Percentiles rank a stretch among this genome's conserved stretches.
Evolutionary conservation across 2,797 vertebrate species (phyloP).

Genomic region (Pangasius macronema): DNA sequence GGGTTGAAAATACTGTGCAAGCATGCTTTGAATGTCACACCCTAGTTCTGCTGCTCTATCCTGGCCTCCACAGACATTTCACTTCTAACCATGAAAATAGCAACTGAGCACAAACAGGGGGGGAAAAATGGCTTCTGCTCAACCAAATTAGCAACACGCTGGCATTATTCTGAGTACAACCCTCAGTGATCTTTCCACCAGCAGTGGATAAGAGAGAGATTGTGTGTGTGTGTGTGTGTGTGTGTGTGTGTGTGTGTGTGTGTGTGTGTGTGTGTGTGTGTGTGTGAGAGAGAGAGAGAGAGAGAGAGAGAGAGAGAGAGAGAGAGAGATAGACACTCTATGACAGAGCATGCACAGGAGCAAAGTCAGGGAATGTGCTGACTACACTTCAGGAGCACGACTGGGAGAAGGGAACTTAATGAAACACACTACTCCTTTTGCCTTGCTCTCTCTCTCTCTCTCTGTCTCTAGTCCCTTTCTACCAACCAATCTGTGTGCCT

Average conservation of each 20-base stretch:
- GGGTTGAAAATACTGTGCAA: slow-evolving; percentile 32
- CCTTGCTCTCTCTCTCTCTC: slow-evolving; percentile 19
- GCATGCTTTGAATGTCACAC: slow-evolving; percentile 13
- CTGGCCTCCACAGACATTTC: slow-evolving; percentile 6
- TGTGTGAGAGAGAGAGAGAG: neutral
- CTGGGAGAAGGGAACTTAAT: slow-evolving; percentile 51
- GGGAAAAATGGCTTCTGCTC: neutral
- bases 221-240: slow-evolving; percentile 44
- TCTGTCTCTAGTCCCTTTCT: slow-evolving; percentile 35
- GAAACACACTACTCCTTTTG: slow-evolving; percentile 47
- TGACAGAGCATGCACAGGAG: slow-evolving; percentile 7
- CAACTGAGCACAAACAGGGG: neutral
- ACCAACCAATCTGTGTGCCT: slow-evolving; percentile 46
- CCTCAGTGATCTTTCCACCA: slow-evolving; percentile 28
- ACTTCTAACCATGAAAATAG: neutral
- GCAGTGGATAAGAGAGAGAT: slow-evolving; percentile 8
- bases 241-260: neutral
- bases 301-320: too few relatives aligned
- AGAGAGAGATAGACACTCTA: neutral
- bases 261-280: slow-evolving; percentile 6
- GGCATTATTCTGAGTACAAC: neutral
- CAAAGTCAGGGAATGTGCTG: slow-evolving; percentile 50
- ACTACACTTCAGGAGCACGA: slow-evolving; percentile 53
- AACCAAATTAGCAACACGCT: neutral
- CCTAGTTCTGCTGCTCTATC: neutral